Base-by-base conservation (phyloP, 1,140 invertebrate species). In the Rhopalosiphum maidis region DNA sequence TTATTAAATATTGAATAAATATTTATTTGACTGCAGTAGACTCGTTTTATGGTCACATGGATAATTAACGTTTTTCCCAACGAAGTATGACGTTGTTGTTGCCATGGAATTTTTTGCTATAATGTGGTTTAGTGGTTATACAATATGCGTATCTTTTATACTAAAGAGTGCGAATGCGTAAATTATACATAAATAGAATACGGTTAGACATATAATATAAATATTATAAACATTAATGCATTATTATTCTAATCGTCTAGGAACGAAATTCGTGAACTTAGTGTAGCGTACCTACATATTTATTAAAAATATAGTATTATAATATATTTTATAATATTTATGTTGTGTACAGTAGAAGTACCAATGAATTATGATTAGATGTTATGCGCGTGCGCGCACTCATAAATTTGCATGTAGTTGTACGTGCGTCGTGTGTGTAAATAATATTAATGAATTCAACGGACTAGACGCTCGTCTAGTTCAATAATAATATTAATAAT, bases 401-500 rank as follows among this genome's bases (percentile, higher is more conserved):
- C 23, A 22, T 55, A 89, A 15, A 89, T 55, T 55, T 55, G 88
- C 88, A 89, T 89, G 37, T 35, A 22, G 18, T 55, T 15, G 35
- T 37, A 55, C 35, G 88, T 54, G 48, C 48, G 23, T 5, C 1
- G 88, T 55, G 35, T 89, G 18, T 55, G n/a, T 89, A 89, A 37
- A 54, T 37, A 89, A 35, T 87, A 48, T 22, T 30, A 46, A 30
- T 30, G 11, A 48, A 87, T 86, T 46, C 41, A 46, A 48, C 30
- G 7, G 46, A 87, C 46, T 46, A 87, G 21, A 87, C 46, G 83
- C 30, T 41, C 30, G 86, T 87, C 41, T 46, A 46, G 30, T 46
- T 87, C 41, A 87, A 46, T 87, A 46, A 87, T 87, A 85, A 43
- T 86, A 43, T 22, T 37, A 77, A 77, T 82, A 21, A 82, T 82